Base-by-base conservation (phyloP, 2,113 vertebrate species). In the Tringa solitaria region DNA sequence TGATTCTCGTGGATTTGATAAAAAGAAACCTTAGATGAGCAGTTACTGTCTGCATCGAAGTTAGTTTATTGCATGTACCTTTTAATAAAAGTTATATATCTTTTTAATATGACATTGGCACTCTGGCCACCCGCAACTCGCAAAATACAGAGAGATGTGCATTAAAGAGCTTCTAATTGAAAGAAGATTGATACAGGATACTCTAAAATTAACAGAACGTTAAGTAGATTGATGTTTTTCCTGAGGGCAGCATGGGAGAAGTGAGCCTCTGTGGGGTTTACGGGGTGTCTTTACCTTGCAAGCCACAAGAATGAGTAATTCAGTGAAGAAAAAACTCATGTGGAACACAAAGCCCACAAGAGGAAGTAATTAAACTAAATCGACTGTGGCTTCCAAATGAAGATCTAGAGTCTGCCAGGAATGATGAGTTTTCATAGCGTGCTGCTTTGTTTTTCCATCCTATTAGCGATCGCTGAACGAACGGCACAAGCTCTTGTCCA, bases 391-490 rank as follows among this genome's bases (percentile, higher is more conserved):
- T 97, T 90, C 85, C 79, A 88, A 90, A 70, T 30, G 95, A 93
- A 90, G 95, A 78, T 54, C 5, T n/a, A 35, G 33, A 84, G 69
- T 5, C 69, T 91, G 90, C 20, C 92, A 87, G 94, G 65, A 70
- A 12, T 27, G 32, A 24, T 21, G 89, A 26, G 69, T 30, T 87
- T 67, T 95, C 90, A 95, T 12, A n/a, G 61, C 5, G 32, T 82
- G 78, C 81, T 90, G 85, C 94, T 94, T 54, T 93, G 79, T 51
- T 53, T 46, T 59, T 10, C 78, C 43, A 0, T 61, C 15, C 94
- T 32, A 11, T 59, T 85, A 99, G 99, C 97, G 98, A 91, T 99
- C 99, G 0, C 98, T 99, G 97, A 97, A 98, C 59, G 99, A 98
- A 53, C 97, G 99, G 78, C 98, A 99, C 79, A 81, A 95, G 89